These are phyloP conservation scores for Pyrrhia umbra DNA, from an alignment of 2,888 invertebrate species.

Conservation along the genomic window DNA sequence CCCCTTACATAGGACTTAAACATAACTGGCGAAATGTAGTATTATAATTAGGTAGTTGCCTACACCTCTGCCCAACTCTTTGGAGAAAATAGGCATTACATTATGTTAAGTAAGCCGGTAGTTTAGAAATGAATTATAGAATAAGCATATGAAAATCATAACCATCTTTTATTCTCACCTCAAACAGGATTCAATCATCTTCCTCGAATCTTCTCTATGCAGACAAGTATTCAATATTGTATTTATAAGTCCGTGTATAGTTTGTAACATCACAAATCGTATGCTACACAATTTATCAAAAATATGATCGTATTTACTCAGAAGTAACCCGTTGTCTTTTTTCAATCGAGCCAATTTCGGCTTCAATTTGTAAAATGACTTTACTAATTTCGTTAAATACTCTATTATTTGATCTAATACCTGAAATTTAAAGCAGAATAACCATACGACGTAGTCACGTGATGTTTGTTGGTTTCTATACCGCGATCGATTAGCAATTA, in stretches of 20 bases:
- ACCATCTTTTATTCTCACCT: constrained; percentile 85
- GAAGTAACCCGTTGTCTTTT: constrained; percentile 80
- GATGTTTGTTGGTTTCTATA: not conserved
- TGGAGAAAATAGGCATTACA: not conserved
- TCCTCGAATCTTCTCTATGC: constrained; percentile 90
- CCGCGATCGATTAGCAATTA: constrained; percentile 7
- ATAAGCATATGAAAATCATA: too few species aligned
- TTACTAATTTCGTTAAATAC: constrained; percentile 87
- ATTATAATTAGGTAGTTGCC: not conserved
- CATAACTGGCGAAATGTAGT: too few species aligned
- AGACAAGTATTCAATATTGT: constrained; percentile 88
- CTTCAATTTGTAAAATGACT: constrained; percentile 88
- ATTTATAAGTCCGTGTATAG: constrained; percentile 87
- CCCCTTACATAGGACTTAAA: too few species aligned
- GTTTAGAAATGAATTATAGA: not conserved
- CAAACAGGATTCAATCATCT: constrained; percentile 89
- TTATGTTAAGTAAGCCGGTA: too few species aligned
- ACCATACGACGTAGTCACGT: not conserved
- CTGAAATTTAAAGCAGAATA: constrained; percentile 75
- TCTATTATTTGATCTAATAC: constrained; percentile 90
- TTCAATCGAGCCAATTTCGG: constrained; percentile 86
- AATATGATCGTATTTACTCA: constrained; percentile 87
- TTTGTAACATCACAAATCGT: constrained; percentile 89
- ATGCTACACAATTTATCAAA: constrained; percentile 88
- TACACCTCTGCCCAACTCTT: not conserved